Evolutionary conservation across 2,888 invertebrate genomes (phyloP), one percentile per base, ranked within the genome.

Genomic region (Stenchaetothrips biformis): DNA sequence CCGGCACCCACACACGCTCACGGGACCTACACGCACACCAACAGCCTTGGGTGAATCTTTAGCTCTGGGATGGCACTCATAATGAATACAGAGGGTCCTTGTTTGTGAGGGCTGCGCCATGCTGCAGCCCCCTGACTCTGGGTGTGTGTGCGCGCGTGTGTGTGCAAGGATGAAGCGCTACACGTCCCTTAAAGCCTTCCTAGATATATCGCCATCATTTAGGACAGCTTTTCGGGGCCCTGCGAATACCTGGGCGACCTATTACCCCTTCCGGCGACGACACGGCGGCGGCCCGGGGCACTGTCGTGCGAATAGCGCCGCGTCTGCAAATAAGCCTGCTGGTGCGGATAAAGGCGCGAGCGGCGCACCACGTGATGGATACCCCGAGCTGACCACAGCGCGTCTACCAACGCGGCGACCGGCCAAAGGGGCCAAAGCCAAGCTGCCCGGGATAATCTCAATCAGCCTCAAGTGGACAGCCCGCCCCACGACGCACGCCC

Each of bases 181-280:
- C 67, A 74, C 67, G 67, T 74, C 67, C 67, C 25, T 25, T 21
- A 25, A 74, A 74, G 67, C 67, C 67, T 25, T 25, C 25, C 67
- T 21, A 74, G 67, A 74, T 74, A 74, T 74, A 74, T 74, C 67
- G 67, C 67, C 67, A 21, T 74, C 67, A 74, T 74, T 74, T 74
- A 25, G 67, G 67, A 25, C 67, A 25, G 67, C 25, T 9, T 18
- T 21, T 9, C 67, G n/a, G 53, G 53, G 53, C 67, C 67, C 67
- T 25, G 11, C 67, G 9, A 37, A 37, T 74, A 21, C 59, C 67
- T 25, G 21, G 7, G 4, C 67, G 7, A 21, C 67, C 67, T 67
- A n/a, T 25, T 67, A 25, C 62, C 62, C 62, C 62, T 67, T 8
- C 21, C 13, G 16, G 53, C 67, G 67, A 37, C 37, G 37, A 37